Evolutionary conservation across 1,140 invertebrate species (phyloP), one percentile per base, ranked within the genome.

Genomic region (Drusus annulatus): DNA sequence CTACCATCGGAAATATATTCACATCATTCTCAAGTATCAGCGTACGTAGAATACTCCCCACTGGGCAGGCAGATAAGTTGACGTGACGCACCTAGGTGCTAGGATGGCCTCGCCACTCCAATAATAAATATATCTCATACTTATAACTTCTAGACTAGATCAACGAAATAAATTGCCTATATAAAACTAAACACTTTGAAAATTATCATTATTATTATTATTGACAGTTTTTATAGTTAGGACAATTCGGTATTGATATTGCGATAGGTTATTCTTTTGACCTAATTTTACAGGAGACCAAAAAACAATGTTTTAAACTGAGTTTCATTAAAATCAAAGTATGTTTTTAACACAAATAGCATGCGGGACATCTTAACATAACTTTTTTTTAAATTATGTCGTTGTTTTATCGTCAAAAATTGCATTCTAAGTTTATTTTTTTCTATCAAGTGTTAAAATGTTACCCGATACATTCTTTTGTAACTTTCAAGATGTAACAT

Each of bases 101-200:
- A n/a, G 10, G 36, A 13, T 1, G 10, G 36, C 0, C 10, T 45
- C 36, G 7, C 36, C 10, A 45, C 8, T 45, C 36, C 36, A 45
- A 45, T 10, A 45, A 45, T 45, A 45, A 45, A 45, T 45, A 45
- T 45, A 45, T 45, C 36, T 45, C 36, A 1, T 60, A 60, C 10
- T 58, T 7, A 60, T 60, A 23, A 21, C 17, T 23, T 60, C 56
- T 60, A 60, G 56, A 60, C 56, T 60, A 60, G 56, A 60, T 60
- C 23, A 60, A 21, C 8, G 2, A 60, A 21, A 60, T 13, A 60
- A 60, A 60, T 60, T 60, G 19, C 2, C 56, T 60, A 60, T 21
- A 60, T 58, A 58, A 60, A 21, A 60, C 56, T 23, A 60, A 23
- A 16, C n/a, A 60, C 6, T 60, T 60, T 13, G 7, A 19, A 10